Evolutionary conservation across 2,113 vertebrate species (phyloP), one percentile per base, ranked within the genome.

Genomic region (Oreochromis niloticus): DNA sequence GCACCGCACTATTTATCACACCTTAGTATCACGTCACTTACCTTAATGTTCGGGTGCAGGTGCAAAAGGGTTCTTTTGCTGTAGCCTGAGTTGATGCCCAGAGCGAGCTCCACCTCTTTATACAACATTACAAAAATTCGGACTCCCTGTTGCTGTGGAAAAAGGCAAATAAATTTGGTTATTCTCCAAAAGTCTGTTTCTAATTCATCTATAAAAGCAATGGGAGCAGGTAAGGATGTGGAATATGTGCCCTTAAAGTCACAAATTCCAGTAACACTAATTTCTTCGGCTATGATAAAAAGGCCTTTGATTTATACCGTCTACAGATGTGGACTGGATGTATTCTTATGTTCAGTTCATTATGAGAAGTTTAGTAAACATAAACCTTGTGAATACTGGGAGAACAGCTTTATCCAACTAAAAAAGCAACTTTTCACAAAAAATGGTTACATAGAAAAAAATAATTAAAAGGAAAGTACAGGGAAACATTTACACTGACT

Each of bases 1-100:
- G 4, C 16, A 13, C 17, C 19, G 30, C 3, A 52, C n/a, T 32
- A 27, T n/a, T 78, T 34, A 50, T 52, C 24, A 19, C 17, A 50
- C 6, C 3, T 32, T 57, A 34, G 32, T 57, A 34, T 13, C 9
- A 39, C 0, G 6, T 30, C 22, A 7, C 19, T 36, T 55, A 99
- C 99, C 98, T 99, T 99, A 57, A 99, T 97, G 93, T 98, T 98
- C 52, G 97, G 97, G 93, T 99, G 98, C 13, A 99, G 95, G 63
- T 66, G 96, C 95, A 97, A 92, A 10, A 99, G 95, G 0, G 98
- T 99, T 91, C 97, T 92, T 95, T 99, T 99, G 97, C 97, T 99
- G 80, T 99, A 99, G 68, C 97, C 99, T 3, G 98, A 99, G 91
- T 99, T 99, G 95, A 99, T 99, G 11, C 98, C 99, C 5, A 99